These are phyloP conservation scores for Odontocerum albicorne DNA, from an alignment of 2,888 invertebrate genomes.

Conservation along the genomic window DNA sequence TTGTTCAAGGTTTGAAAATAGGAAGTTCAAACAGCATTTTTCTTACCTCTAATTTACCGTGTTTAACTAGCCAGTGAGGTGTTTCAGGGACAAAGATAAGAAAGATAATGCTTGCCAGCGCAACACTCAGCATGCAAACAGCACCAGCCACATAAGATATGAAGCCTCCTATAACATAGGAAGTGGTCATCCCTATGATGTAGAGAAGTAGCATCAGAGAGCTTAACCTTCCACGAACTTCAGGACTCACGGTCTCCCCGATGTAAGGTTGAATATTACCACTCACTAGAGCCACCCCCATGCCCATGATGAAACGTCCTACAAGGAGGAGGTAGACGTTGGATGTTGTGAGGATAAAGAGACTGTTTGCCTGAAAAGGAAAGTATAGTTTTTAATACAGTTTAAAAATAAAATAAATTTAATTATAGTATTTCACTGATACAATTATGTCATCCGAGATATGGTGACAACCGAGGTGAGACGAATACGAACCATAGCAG, in stretches of 20 bases:
- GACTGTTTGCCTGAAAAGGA: slow-evolving; percentile 15
- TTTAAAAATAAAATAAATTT: no score
- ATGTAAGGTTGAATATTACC: slow-evolving; percentile 18
- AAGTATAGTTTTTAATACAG: not conserved
- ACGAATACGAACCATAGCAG: no score
- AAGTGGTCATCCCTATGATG: slow-evolving; percentile 15
- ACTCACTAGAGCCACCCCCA: slow-evolving; percentile 7
- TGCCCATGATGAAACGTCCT: slow-evolving; percentile 21
- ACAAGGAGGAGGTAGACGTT: slow-evolving; percentile 13
- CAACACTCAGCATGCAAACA: slow-evolving; percentile 6
- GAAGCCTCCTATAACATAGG: slow-evolving; percentile 23
- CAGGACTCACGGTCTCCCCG: slow-evolving; percentile 17
- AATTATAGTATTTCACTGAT: no score
- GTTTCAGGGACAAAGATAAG: slow-evolving; percentile 23
- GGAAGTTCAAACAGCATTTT: not conserved
- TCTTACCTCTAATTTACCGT: slow-evolving; percentile 22
- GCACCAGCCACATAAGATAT: slow-evolving; percentile 19
- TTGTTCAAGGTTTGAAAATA: not conserved
- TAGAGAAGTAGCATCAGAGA: slow-evolving; percentile 16
- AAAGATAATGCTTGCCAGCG: slow-evolving; percentile 6
- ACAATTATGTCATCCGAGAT: no score
- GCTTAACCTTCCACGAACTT: slow-evolving; percentile 15
- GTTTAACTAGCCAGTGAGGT: slow-evolving; percentile 19
- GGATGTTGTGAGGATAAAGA: slow-evolving; percentile 1
- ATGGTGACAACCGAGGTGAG: no score